Conservation (phyloP, 2,113 vertebrate species). For the Illadopsis cleaveri region DNA sequence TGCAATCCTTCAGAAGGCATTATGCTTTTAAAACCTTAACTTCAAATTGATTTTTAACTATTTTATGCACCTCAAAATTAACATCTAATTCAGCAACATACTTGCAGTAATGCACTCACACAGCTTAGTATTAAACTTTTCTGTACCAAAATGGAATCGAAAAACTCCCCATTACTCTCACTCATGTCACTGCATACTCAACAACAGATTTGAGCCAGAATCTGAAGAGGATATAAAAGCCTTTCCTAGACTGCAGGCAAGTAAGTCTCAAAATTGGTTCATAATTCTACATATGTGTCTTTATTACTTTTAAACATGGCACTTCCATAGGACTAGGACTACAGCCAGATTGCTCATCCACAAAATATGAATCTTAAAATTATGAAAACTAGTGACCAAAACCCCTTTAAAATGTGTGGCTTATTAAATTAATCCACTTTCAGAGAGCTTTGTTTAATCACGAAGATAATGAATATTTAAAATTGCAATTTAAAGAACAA, state of each 20-base stretch:
- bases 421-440: not conserved
- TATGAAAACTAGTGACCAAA: not conserved
- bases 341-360: not conserved
- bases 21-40: slow-evolving; percentile 84
- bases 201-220: not conserved
- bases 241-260: not conserved
- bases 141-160: slow-evolving; percentile 1
- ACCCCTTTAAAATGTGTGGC: not conserved
- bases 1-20: slow-evolving; percentile 83
- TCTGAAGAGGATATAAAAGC: not conserved
- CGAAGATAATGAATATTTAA: not conserved
- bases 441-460: not conserved
- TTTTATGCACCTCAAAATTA: slow-evolving; percentile 84
- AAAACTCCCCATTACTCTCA: slow-evolving; percentile 26
- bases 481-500: not conserved
- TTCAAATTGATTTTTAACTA: slow-evolving; percentile 86
- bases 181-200: not conserved
- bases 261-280: not conserved
- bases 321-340: not conserved
- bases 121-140: slow-evolving; percentile 58
- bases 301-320: not conserved
- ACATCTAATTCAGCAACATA: slow-evolving; percentile 75
- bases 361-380: not conserved
- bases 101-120: slow-evolving; percentile 61
- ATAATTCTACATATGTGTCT: not conserved